These are phyloP conservation scores for Laterallus jamaicensis DNA, from an alignment of 2,113 vertebrate genomes.

Conservation along the genomic window DNA sequence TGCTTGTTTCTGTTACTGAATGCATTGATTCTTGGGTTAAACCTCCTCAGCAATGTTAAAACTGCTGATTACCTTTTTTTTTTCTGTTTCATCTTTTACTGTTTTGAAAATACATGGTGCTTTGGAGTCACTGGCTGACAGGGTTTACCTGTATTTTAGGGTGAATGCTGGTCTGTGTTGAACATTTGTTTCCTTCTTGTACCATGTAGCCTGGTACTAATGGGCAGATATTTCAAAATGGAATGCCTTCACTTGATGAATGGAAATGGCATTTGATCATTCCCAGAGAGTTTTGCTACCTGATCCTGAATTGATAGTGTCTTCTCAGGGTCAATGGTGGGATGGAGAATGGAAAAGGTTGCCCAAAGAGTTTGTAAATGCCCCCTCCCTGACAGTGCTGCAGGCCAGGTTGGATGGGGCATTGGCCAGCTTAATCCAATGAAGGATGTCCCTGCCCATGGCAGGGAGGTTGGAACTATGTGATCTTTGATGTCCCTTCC, in stretches of 20 bases:
- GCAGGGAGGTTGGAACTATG: no score
- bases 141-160: background rate
- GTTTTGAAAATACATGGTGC: background rate
- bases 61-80: background rate
- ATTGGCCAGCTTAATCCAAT: no score
- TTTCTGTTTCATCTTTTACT: background rate
- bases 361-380: no score
- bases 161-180: background rate
- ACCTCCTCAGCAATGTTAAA: background rate
- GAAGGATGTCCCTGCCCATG: no score
- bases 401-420: no score
- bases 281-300: background rate
- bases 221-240: background rate
- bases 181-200: background rate
- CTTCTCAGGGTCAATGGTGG: background rate
- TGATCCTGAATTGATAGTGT: fast-evolving
- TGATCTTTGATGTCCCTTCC: no score
- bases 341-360: no score
- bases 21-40: background rate
- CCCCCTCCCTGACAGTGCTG: no score
- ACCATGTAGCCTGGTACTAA: background rate
- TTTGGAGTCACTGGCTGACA: background rate
- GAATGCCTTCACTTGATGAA: background rate
- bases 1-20: background rate
- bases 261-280: background rate